Evolutionary conservation across 2,113 vertebrate genomes (phyloP), one percentile per base, ranked within the genome.

Genomic region (Australoheros scitulus): DNA sequence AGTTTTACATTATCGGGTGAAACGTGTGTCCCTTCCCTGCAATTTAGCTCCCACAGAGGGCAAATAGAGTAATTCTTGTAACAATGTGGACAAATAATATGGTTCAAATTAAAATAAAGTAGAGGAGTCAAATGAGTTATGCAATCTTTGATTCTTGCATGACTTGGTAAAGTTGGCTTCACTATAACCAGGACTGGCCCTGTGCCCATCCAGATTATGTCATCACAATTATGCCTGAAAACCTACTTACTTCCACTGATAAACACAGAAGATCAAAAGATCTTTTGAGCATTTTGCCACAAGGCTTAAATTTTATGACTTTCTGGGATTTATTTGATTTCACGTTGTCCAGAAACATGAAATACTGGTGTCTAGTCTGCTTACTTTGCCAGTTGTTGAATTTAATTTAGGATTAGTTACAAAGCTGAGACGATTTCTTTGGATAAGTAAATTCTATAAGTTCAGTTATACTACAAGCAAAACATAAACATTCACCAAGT

Each of bases 181-280:
- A 0, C 47, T 14, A 59, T 52, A 17, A 52, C 75, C 80, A 65
- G 64, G 5, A 7, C 47, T 61, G 87, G 76, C 9, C 43, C 20
- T 0, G 9, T 36, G 84, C 86, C 84, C 61, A 22, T 64, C 57
- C 58, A 32, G 85, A 89, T 89, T 84, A 83, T 76, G 82, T 83
- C 70, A 87, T 70, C 43, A 2, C 77, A 77, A 70, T 76, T 70
- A 70, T 20, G 68, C 63, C 64, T n/a, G 61, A 76, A 77, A 70
- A 83, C 43, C 75, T 59, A 52, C 68, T 72, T 52, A 72, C n/a
- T 77, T 68, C 13, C 11, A 75, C 78, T 36, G 41, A 77, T 61
- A 70, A 47, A 61, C 13, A 2, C 9, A 5, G 15, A 5, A 83
- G 79, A 88, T 88, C 85, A 87, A 87, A 86, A 50, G 36, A 64